Base-by-base conservation (phyloP, 2,888 invertebrate species). In the Pheosia gnoma region DNA sequence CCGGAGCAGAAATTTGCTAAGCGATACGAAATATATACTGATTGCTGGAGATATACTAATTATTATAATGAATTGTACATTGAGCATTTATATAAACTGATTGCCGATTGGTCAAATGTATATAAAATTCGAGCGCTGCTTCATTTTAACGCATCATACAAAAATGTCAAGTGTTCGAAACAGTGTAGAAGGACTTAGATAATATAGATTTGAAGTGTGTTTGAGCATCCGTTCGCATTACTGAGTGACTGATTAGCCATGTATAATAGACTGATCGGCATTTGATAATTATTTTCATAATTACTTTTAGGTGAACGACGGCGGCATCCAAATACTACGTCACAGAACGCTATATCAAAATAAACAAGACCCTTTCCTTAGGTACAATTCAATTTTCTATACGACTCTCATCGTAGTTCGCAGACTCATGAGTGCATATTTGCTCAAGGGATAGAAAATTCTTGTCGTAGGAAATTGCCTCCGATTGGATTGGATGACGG, bases 341-440 rank as follows among this genome's bases (percentile, higher is more conserved):
- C 9, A 37, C 39, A 55, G 36, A 36, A 9, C 37, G 54, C 55
- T 62, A 43, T 66, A 70, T 68, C 61, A 75, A 72, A 78, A 79
- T 77, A 81, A 83, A 83, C 79, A 80, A 79, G 75, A 80, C 72
- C 76, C 75, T 79, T 78, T 77, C 74, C 74, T 71, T 74, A 76
- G 82, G 84, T 84, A 85, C 83, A 85, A 87, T 88, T 86, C 88
- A 87, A 87, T 89, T 87, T 87, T 82, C 83, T 81, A 76, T 81
- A 82, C 81, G 83, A 81, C 80, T 84, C 82, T 77, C 78, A 79
- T 81, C 82, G 80, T 79, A 82, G 80, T 84, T 81, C 79, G 77
- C 78, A 77, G 79, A 82, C 83, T 87, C 84, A 84, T 86, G 83
- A 86, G 85, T 84, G 85, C 85, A 83, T 86, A 87, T 88, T 89